Evolutionary conservation across 1,140 invertebrate species (phyloP).

Genomic region (Sarcophaga bullata): DNA sequence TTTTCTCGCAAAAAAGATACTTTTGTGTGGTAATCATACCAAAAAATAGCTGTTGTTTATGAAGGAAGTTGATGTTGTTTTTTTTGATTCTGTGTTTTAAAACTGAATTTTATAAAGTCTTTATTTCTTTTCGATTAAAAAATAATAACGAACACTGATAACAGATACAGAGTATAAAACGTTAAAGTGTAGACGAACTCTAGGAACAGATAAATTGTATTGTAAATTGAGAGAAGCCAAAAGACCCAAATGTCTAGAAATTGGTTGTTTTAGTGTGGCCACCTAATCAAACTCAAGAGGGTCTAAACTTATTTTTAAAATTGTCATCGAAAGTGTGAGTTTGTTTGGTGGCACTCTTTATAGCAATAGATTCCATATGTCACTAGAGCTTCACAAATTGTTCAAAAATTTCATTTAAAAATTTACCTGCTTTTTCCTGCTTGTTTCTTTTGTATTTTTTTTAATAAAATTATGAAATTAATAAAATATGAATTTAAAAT

Average conservation of each 20-base stretch:
- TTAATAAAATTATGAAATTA: too few relatives aligned
- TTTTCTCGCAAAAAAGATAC: background rate
- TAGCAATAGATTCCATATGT: background rate
- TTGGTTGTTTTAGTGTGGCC: background rate
- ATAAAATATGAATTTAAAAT: too few relatives aligned
- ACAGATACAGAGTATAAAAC: background rate
- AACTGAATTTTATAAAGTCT: slow-evolving; percentile 25
- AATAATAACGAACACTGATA: background rate
- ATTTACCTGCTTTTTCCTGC: too few relatives aligned
- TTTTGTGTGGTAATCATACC: slow-evolving; percentile 36
- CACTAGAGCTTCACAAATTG: background rate
- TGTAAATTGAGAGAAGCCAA: background rate
- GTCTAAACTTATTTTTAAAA: background rate
- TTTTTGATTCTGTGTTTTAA: too few relatives aligned
- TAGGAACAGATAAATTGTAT: background rate
- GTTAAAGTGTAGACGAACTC: background rate
- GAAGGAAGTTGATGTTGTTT: slow-evolving; percentile 23
- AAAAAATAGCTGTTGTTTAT: slow-evolving; percentile 29
- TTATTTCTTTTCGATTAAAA: slow-evolving; percentile 2
- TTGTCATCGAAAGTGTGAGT: too few relatives aligned
- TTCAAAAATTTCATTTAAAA: background rate
- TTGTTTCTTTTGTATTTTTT: too few relatives aligned
- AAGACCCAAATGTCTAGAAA: background rate
- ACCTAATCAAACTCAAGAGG: background rate
- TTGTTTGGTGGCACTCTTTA: too few relatives aligned